Evolutionary conservation across 2,797 vertebrate genomes (phyloP).

Genomic region (Labeo calbasu): DNA sequence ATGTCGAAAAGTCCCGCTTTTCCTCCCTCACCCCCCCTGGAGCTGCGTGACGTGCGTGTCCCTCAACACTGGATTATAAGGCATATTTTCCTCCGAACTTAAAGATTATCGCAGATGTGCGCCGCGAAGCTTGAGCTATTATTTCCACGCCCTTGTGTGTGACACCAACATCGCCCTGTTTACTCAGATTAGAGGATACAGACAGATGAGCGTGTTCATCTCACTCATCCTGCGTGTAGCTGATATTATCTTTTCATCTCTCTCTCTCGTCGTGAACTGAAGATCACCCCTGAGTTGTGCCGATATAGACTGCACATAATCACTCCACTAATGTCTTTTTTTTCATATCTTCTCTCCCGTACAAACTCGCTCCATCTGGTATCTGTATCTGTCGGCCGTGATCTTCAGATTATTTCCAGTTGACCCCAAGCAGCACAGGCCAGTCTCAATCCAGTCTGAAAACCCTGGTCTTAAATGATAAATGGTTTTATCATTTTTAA

Average conservation of each 20-base stretch:
- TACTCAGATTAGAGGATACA: constrained; percentile 55
- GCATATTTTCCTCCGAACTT: constrained; percentile 37
- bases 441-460: background rate
- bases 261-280: constrained; percentile 49
- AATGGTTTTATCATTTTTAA: background rate
- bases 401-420: constrained; percentile 48
- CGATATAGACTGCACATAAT: constrained; percentile 47
- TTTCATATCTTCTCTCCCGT: constrained; percentile 33
- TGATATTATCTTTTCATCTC: constrained; percentile 56
- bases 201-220: constrained; percentile 54
- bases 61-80: constrained; percentile 25
- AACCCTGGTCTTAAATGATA: background rate
- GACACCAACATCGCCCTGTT: constrained; percentile 48
- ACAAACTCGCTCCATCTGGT: constrained; percentile 54
- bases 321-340: constrained; percentile 50
- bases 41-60: constrained; percentile 15
- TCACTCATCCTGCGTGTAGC: constrained; percentile 51
- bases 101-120: constrained; percentile 43
- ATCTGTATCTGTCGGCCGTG: constrained; percentile 41
- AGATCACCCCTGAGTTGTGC: constrained; percentile 49
- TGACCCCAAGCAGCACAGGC: constrained; percentile 14
- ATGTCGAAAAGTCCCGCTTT: constrained; percentile 33
- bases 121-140: constrained; percentile 31
- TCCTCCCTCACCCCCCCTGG: constrained; percentile 12
- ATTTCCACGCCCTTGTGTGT: constrained; percentile 46